Conservation (phyloP, 2,113 vertebrate species). For the Cynoglossus semilaevis region DNA sequence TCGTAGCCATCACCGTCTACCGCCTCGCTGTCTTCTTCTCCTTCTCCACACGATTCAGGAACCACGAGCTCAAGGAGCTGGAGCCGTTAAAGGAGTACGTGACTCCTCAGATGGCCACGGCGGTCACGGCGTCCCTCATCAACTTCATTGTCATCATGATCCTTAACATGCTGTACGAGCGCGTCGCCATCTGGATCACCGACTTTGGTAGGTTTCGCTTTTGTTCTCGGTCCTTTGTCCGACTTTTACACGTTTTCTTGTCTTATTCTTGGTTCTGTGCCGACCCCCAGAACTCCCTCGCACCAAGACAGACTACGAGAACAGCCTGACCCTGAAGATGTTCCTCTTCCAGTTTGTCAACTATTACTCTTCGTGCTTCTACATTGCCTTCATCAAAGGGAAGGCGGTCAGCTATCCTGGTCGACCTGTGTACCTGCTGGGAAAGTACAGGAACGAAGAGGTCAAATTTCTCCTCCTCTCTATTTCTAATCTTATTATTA, state of each 20-base stretch:
- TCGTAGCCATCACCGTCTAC: slow-evolving; percentile 91
- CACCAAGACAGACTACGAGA: slow-evolving; percentile 91
- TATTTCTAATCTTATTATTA: too few relatives aligned
- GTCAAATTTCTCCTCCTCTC: slow-evolving; percentile 50
- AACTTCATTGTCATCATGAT: slow-evolving; percentile 92
- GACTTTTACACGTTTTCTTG: fast-evolving
- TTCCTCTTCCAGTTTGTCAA: slow-evolving; percentile 97
- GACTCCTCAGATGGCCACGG: slow-evolving; percentile 91
- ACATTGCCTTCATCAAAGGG: slow-evolving; percentile 94
- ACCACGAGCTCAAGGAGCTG: slow-evolving; percentile 69
- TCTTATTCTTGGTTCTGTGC: not conserved
- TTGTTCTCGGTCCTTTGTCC: fast-evolving
- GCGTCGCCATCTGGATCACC: slow-evolving; percentile 90
- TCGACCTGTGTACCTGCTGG: slow-evolving; percentile 84
- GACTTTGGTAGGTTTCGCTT: slow-evolving; percentile 80
- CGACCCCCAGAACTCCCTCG: slow-evolving; percentile 84
- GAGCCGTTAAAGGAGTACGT: slow-evolving; percentile 86
- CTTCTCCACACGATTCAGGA: slow-evolving; percentile 78
- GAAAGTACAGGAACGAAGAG: slow-evolving; percentile 91
- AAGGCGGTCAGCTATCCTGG: slow-evolving; percentile 89
- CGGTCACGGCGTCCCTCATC: slow-evolving; percentile 89
- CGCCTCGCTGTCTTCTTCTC: slow-evolving; percentile 87
- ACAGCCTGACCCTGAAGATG: slow-evolving; percentile 95
- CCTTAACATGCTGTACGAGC: slow-evolving; percentile 89
- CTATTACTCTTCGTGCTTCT: slow-evolving; percentile 96